Percentiles rank a stretch among this genome's conserved stretches.
Conservation (phyloP, 2,797 vertebrate species). For the Falco naumanni region DNA sequence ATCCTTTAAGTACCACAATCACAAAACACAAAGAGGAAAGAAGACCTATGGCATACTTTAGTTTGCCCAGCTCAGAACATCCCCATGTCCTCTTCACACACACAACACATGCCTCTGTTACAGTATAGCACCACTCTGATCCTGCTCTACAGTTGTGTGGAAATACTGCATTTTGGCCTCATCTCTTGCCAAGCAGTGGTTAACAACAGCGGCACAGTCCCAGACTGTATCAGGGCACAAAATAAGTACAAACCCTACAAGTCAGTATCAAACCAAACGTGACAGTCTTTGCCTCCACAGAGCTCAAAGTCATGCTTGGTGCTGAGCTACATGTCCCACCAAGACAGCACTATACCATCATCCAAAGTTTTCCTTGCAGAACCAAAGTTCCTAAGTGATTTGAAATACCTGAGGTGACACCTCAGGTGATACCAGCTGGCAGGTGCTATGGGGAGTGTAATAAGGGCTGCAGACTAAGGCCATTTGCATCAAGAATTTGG, state of each 20-base stretch:
- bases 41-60: neutral
- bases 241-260: neutral
- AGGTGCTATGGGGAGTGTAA: neutral
- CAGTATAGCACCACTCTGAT: neutral
- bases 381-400: neutral
- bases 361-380: neutral
- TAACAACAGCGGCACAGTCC: accelerated
- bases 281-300: neutral
- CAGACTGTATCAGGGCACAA: neutral
- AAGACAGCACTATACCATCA: neutral
- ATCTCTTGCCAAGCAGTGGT: neutral
- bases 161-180: neutral
- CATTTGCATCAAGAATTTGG: neutral
- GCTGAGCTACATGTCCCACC: neutral
- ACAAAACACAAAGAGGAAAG: neutral
- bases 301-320: neutral
- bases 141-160: accelerated
- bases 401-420: neutral
- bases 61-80: neutral
- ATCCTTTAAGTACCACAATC: neutral
- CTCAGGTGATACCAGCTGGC: neutral
- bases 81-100: neutral
- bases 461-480: neutral
- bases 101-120: neutral
- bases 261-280: accelerated